phyloP scores from a whole-genome alignment of 2,888 invertebrate species.

The Therioaphis trifolii region DNA sequence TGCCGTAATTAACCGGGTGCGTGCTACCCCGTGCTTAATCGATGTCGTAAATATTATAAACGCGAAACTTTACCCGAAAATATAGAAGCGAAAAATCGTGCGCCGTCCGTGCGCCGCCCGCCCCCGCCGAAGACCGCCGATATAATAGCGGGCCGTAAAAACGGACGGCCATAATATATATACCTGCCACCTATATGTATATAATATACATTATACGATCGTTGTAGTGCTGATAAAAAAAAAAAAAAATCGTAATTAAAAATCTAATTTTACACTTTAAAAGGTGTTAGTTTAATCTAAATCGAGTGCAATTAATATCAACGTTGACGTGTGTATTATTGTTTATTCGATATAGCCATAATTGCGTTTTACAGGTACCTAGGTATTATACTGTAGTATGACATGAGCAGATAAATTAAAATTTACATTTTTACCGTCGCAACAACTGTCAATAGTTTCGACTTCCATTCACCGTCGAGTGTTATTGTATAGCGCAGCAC shows the following conservation, averaged over 20 bases:
- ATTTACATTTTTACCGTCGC: no score
- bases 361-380: no score
- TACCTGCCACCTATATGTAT: neutral
- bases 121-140: neutral
- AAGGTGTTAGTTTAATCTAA: no score
- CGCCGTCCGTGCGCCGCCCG: neutral
- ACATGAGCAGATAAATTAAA: no score
- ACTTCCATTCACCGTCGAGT: no score
- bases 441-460: no score
- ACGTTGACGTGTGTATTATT: no score
- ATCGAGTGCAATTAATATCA: no score
- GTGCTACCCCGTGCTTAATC: constrained; percentile 33
- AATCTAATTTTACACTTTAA: no score
- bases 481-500: no score
- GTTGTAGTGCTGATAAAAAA: neutral
- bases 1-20: constrained; percentile 45
- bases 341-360: no score
- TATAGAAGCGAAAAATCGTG: constrained; percentile 14
- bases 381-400: no score
- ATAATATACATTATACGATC: neutral
- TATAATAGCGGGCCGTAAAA: neutral
- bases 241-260: neutral
- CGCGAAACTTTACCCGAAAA: constrained; percentile 50
- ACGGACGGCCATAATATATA: neutral
- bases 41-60: constrained; percentile 34